phyloP scores from a whole-genome alignment of 2,797 vertebrate species.

The Gobio occitaniae region DNA sequence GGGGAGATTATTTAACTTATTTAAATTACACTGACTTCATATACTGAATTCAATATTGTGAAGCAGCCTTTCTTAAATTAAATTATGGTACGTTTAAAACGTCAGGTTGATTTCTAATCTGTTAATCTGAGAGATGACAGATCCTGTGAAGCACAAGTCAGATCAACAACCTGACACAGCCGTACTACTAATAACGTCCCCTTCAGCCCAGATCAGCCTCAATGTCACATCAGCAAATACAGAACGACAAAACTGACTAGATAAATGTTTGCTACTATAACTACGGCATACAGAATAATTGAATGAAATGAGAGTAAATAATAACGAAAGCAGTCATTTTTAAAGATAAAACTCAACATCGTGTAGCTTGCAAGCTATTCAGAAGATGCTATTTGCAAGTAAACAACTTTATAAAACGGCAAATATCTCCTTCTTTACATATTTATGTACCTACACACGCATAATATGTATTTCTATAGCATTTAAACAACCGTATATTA shows the following conservation, averaged over 20 bases:
- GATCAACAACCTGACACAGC: conserved; percentile 12
- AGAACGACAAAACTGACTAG: background rate
- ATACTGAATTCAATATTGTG: background rate
- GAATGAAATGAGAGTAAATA: background rate
- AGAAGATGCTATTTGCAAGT: conserved; percentile 24
- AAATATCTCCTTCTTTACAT: background rate
- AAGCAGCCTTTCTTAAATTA: background rate
- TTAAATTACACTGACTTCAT: background rate
- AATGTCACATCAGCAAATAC: conserved; percentile 23
- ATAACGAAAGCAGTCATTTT: background rate
- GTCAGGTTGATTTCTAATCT: background rate
- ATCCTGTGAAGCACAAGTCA: conserved; percentile 6
- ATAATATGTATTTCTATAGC: background rate
- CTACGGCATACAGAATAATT: no score
- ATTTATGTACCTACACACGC: background rate
- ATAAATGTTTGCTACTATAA: background rate
- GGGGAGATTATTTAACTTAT: background rate
- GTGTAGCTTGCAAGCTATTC: conserved; percentile 43
- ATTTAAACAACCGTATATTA: background rate
- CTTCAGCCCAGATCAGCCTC: conserved; percentile 19
- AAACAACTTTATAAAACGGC: conserved; percentile 32
- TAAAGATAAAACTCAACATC: background rate
- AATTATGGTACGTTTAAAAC: background rate
- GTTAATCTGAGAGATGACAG: background rate
- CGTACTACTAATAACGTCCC: conserved; percentile 16